Conservation (phyloP, 2,113 vertebrate species). For the Falco punctatus region DNA sequence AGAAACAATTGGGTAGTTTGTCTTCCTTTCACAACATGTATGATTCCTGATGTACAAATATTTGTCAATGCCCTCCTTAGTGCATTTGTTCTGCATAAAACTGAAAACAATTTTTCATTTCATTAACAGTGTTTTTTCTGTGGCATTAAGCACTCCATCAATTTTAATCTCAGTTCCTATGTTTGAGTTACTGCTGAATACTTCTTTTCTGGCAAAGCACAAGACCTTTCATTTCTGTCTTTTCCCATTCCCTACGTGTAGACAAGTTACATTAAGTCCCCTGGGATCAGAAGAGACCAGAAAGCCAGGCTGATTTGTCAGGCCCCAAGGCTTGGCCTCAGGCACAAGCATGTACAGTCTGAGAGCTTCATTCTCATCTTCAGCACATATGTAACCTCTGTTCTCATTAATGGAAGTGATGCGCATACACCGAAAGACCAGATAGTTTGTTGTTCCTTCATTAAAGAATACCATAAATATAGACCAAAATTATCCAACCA, state of each 20-base stretch:
- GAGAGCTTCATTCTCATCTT: background rate
- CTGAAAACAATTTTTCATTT: background rate
- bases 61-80: background rate
- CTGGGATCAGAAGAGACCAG: background rate
- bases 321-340: background rate
- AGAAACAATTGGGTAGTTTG: background rate
- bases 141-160: background rate
- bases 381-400: background rate
- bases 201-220: background rate
- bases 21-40: background rate
- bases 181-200: background rate
- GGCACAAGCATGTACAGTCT: background rate
- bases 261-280: background rate
- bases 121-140: background rate
- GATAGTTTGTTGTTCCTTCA: background rate
- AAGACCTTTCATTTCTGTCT: background rate
- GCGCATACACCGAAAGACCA: background rate
- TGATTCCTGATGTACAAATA: background rate
- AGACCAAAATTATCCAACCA: background rate
- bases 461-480: background rate
- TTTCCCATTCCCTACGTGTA: background rate
- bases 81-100: background rate
- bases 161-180: background rate
- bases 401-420: background rate
- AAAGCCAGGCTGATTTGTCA: constrained; percentile 23